phyloP scores from a whole-genome alignment of 1,140 invertebrate species.

The Planococcus citri region DNA sequence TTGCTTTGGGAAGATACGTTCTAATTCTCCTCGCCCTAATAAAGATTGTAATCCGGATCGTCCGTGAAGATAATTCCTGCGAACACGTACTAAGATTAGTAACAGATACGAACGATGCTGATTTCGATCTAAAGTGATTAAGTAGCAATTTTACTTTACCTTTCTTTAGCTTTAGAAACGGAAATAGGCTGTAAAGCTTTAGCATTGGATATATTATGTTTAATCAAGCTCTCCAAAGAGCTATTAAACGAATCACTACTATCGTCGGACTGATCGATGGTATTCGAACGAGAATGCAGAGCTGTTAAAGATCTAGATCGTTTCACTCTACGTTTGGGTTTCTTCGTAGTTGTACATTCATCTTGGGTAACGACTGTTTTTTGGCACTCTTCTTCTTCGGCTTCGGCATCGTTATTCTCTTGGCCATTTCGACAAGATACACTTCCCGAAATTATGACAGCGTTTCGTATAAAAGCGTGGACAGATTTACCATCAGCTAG shows the following conservation, averaged over 20 bases:
- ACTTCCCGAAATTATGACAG: background rate
- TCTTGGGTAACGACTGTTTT: constrained; percentile 11
- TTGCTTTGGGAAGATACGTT: constrained; percentile 70
- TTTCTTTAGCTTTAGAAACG: constrained; percentile 59
- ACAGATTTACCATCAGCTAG: constrained; percentile 12
- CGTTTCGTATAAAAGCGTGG: background rate
- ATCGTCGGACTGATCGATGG: constrained; percentile 22
- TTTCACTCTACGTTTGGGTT: background rate
- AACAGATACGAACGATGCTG: constrained; percentile 18
- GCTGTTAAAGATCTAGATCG: background rate
- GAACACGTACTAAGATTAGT: constrained; percentile 23
- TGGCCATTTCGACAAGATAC: constrained; percentile 22
- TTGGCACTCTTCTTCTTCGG: background rate
- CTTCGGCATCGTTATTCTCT: constrained; percentile 11
- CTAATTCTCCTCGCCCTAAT: constrained; percentile 66
- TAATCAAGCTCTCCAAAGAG: constrained; percentile 54
- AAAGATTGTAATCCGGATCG: constrained; percentile 62
- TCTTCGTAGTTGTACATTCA: background rate
- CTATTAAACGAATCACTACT: constrained; percentile 28
- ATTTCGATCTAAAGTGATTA: background rate
- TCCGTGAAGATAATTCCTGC: constrained; percentile 63
- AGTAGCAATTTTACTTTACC: constrained; percentile 35
- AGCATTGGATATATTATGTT: constrained; percentile 57
- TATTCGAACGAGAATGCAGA: constrained; percentile 23
- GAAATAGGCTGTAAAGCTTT: constrained; percentile 67